phyloP scores from a whole-genome alignment of 2,113 vertebrate species.

The Blennius ocellaris region DNA sequence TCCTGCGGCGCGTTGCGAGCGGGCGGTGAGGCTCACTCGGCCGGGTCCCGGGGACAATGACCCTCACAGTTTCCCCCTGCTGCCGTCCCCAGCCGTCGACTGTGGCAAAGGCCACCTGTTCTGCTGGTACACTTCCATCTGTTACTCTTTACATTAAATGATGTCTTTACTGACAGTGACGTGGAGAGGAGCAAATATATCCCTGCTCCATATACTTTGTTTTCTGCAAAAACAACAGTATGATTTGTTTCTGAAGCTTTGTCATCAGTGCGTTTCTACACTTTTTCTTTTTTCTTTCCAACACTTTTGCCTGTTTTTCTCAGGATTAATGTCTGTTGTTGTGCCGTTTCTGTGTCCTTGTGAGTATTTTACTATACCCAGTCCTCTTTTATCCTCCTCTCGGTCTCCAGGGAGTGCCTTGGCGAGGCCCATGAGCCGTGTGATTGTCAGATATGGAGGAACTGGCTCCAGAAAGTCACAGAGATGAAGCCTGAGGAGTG shows the following conservation, averaged over 20 bases:
- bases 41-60: conserved; percentile 91
- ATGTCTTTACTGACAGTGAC: not conserved
- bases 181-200: not conserved
- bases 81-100: conserved; percentile 98
- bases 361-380: not conserved
- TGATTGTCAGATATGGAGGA: conserved; percentile 98
- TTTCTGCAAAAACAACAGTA: not conserved
- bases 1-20: conserved; percentile 94
- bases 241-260: too few relatives aligned
- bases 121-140: conserved; percentile 71
- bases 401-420: conserved; percentile 91
- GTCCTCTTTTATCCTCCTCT: conserved; percentile 17
- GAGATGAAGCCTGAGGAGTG: conserved; percentile 91
- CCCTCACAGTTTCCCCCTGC: conserved; percentile 90
- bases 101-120: conserved; percentile 95
- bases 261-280: too few relatives aligned
- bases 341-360: not conserved
- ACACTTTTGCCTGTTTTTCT: not conserved
- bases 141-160: not conserved
- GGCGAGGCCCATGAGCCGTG: conserved; percentile 98
- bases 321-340: not conserved
- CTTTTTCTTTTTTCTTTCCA: not conserved
- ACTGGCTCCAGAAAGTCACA: conserved; percentile 97
- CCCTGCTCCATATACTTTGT: too few relatives aligned
- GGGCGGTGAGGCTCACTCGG: conserved; percentile 93